Percentiles rank a stretch among this genome's conserved stretches.
Conservation (phyloP, 2,888 invertebrate species). For the Odontocolon sp. region DNA sequence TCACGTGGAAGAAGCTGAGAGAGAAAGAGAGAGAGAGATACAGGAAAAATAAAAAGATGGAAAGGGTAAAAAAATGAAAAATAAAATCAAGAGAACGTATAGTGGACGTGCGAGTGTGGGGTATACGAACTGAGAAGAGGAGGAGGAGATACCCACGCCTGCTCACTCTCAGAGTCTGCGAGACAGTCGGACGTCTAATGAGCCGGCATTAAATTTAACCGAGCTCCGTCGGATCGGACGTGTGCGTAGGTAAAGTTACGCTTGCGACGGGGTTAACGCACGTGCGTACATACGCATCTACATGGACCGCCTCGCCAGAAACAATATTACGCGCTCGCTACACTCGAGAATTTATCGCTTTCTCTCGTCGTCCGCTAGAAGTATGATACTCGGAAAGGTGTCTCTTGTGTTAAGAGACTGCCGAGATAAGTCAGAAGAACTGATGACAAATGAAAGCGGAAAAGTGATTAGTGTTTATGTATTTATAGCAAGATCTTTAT, state of each 20-base stretch:
- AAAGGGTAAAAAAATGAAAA: conserved; percentile 15
- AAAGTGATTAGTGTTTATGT: conserved; percentile 40
- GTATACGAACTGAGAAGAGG: conserved; percentile 14
- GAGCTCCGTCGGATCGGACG: conserved; percentile 45
- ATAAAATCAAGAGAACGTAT: conserved; percentile 28
- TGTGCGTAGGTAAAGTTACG: conserved; percentile 57
- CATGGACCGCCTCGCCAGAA: conserved; percentile 34
- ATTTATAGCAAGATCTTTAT: conserved; percentile 16
- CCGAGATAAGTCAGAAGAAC: conserved; percentile 10
- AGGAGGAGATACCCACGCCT: conserved; percentile 57
- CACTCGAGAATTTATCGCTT: conserved; percentile 41
- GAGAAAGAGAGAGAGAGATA: background rate
- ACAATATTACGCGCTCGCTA: conserved; percentile 48
- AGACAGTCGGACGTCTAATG: conserved; percentile 61
- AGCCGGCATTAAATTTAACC: conserved; percentile 64
- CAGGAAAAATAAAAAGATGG: background rate
- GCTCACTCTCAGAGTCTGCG: conserved; percentile 56
- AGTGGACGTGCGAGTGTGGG: conserved; percentile 31
- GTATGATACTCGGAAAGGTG: conserved; percentile 35
- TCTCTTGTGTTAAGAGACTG: background rate
- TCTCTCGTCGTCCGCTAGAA: conserved; percentile 10
- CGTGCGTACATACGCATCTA: conserved; percentile 19
- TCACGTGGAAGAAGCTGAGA: background rate
- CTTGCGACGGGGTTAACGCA: conserved; percentile 31
- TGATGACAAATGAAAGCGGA: conserved; percentile 49